Evolutionary conservation across 2,888 invertebrate genomes (phyloP), one percentile per base, ranked within the genome.

Genomic region (Lymantria monacha): DNA sequence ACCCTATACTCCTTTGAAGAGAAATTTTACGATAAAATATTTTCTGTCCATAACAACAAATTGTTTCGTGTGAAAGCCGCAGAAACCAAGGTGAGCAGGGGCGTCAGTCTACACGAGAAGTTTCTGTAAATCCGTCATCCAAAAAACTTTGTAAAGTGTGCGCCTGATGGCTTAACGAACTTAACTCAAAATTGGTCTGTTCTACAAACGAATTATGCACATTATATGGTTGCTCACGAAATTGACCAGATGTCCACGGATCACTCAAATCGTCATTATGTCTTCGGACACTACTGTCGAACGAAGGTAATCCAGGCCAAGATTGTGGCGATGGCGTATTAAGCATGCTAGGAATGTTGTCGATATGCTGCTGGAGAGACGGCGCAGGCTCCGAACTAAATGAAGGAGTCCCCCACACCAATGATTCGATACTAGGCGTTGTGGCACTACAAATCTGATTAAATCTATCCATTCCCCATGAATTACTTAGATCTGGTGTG

Each of bases 21-120:
- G 57, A 57, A 53, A 54, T 50, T 53, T 59, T 57, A 57, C 55
- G 48, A 59, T 59, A 56, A 45, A 57, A 55, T 54, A 56, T 52
- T 48, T 44, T 57, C 57, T 51, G 72, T 73, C 67, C 59, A 57
- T 65, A 57, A 59, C 59, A 60, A 66, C 66, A 65, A 61, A 51
- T 44, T 53, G 59, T 57, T 56, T 57, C 54, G 53, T 65, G 60
- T 47, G 52, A 59, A 47, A 55, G 55, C 49, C 57, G 59, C 48
- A 48, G 54, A 53, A 55, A 48, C 56, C 50, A 56, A 49, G 54
- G 55, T 56, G 48, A 49, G 38, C 64, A 55, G 55, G 70, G 51
- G 70, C 70, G 80, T 89, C 88, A 91, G 80, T 90, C 89, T 58
- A 84, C 85, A 64, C 89, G 88, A 37, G 89, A 85, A 48, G 81